These are phyloP conservation scores for Drosophila tripunctata DNA, from an alignment of 2,888 invertebrate genomes.

Conservation along the genomic window DNA sequence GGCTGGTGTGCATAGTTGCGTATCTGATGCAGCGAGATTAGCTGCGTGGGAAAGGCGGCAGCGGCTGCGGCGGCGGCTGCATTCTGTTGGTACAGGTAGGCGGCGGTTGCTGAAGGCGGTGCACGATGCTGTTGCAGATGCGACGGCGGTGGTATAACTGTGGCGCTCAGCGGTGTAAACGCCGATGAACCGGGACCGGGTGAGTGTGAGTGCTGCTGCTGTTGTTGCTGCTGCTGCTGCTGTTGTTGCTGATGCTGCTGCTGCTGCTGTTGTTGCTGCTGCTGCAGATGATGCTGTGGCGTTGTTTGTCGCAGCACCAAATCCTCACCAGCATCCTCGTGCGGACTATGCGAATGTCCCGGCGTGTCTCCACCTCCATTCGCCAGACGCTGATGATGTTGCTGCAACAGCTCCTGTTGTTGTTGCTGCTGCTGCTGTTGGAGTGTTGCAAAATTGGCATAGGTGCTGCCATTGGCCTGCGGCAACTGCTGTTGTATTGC, in stretches of 20 bases:
- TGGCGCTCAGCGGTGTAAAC: slow-evolving; percentile 96
- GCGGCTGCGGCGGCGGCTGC: slow-evolving; percentile 85
- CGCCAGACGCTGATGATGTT: slow-evolving; percentile 86
- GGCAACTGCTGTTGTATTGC: slow-evolving; percentile 85
- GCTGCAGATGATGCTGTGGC: slow-evolving; percentile 81
- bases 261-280: slow-evolving; percentile 74
- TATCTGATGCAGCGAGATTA: slow-evolving; percentile 97
- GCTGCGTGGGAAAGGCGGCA: slow-evolving; percentile 93
- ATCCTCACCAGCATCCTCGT: slow-evolving; percentile 83
- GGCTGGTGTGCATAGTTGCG: slow-evolving; percentile 98
- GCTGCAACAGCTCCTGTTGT: slow-evolving; percentile 82
- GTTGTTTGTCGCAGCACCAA: slow-evolving; percentile 83
- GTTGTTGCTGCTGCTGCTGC: slow-evolving; percentile 65
- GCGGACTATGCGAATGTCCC: slow-evolving; percentile 83
- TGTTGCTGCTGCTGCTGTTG: slow-evolving; percentile 90
- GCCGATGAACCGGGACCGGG: slow-evolving; percentile 88
- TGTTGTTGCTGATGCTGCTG: slow-evolving; percentile 71
- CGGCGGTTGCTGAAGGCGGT: slow-evolving; percentile 86
- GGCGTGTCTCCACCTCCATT: slow-evolving; percentile 84
- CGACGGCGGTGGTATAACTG: slow-evolving; percentile 85
- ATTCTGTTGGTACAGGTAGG: slow-evolving; percentile 91
- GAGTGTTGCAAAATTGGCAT: slow-evolving; percentile 85
- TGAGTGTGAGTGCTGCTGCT: slow-evolving; percentile 60
- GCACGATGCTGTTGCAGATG: slow-evolving; percentile 86
- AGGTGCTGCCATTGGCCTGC: slow-evolving; percentile 81